Evolutionary conservation across 1,140 invertebrate species (phyloP), one percentile per base, ranked within the genome.

Genomic region (Heliothis virescens): DNA sequence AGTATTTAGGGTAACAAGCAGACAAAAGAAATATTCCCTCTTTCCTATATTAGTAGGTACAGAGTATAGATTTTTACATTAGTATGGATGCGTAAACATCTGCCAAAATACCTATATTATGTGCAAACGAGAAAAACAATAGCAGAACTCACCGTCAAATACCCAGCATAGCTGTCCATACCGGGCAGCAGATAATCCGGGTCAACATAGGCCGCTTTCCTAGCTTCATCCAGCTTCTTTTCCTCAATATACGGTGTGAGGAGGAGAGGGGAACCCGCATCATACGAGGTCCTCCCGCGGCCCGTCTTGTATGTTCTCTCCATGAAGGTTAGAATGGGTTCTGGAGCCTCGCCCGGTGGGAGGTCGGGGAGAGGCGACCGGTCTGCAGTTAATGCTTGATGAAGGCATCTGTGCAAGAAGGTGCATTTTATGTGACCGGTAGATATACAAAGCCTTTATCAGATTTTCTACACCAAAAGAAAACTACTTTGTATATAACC

Each of bases 101-200:
- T n/a, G n/a, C n/a, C n/a, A n/a, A n/a, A n/a, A n/a, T n/a, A n/a
- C n/a, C n/a, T n/a, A n/a, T n/a, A n/a, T n/a, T n/a, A n/a, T n/a
- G n/a, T n/a, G n/a, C n/a, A n/a, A n/a, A n/a, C n/a, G n/a, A n/a
- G n/a, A n/a, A n/a, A n/a, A n/a, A n/a, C n/a, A n/a, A n/a, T n/a
- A n/a, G n/a, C n/a, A n/a, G n/a, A n/a, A 83, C 84, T 89, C 82
- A 94, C 93, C 12, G 92, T 94, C 60, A 94, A 86, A 83, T 95
- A 95, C 34, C 94, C 94, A 48, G 94, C 89, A 78, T 94, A 94
- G 80, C 94, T 95, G 16, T 93, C 90, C 85, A 94, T 90, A 57
- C 83, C 90, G 15, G 92, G 93, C 10, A 93, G 62, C 18, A 94
- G 57, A 74, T 91, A 89, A 0, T 91, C 90, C 0, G 91, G 83